Percentiles rank a stretch among this genome's conserved stretches.
Conservation (phyloP, 2,888 invertebrate species). For the Dinocampus coccinellae region DNA sequence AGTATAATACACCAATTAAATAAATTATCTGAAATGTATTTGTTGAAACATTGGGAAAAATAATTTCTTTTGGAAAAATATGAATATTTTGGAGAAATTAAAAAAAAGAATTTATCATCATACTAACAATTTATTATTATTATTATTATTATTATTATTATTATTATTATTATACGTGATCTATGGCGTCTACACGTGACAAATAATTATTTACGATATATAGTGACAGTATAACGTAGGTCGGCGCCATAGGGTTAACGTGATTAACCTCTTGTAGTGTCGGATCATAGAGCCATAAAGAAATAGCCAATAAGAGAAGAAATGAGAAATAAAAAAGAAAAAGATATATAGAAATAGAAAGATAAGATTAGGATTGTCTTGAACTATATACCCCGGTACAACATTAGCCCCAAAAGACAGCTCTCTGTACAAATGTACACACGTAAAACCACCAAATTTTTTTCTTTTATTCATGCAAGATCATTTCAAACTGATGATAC, state of each 20-base stretch:
- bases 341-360: not conserved
- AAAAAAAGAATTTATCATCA: not conserved
- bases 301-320: conserved; percentile 26
- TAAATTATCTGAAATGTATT: not conserved
- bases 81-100: not conserved
- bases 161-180: not conserved
- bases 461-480: not conserved
- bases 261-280: conserved; percentile 54
- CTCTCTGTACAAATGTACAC: conserved; percentile 30
- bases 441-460: not conserved
- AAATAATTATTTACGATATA: conserved; percentile 56
- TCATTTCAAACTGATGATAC: not conserved
- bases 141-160: too few species aligned
- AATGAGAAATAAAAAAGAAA: not conserved
- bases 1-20: not conserved
- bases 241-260: conserved; percentile 58
- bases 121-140: too few species aligned
- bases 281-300: conserved; percentile 18
- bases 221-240: conserved; percentile 43
- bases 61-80: too few species aligned
- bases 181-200: conserved; percentile 31
- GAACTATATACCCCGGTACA: conserved; percentile 28
- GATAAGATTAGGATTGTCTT: conserved; percentile 45
- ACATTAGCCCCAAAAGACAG: conserved; percentile 32
- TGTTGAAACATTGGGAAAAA: not conserved